Percentiles rank a stretch among this genome's conserved stretches.
Evolutionary conservation across 1,140 invertebrate genomes (phyloP).

Genomic region (Diplogasteroides magnus): DNA sequence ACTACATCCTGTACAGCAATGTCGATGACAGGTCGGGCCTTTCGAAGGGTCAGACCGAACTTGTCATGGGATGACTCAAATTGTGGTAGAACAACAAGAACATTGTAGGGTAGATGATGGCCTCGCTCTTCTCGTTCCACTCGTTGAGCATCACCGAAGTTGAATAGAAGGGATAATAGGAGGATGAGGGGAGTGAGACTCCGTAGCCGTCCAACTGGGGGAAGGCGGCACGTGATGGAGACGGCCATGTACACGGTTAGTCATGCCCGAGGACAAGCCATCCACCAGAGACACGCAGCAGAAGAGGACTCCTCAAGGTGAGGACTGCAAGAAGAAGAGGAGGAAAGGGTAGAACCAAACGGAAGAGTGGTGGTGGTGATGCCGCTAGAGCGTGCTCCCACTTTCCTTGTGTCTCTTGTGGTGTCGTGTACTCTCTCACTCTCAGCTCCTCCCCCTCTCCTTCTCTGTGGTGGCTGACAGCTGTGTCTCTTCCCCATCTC

Average conservation of each 20-base stretch:
- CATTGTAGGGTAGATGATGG: constrained; percentile 42
- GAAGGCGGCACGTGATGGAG: not conserved
- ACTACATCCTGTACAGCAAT: constrained; percentile 52
- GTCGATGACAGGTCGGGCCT: constrained; percentile 51
- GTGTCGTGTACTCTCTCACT: not conserved
- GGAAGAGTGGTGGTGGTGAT: constrained; percentile 4
- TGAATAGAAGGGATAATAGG: not conserved
- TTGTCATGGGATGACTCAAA: constrained; percentile 49
- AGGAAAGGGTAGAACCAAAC: not conserved
- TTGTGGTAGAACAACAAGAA: constrained; percentile 43
- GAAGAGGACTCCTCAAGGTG: no score
- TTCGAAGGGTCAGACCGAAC: constrained; percentile 46
- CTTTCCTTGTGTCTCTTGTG: no score
- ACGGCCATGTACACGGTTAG: no score
- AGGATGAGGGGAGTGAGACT: constrained; percentile 7
- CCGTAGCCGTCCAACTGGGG: not conserved
- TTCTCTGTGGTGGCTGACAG: not conserved
- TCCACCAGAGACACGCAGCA: no score
- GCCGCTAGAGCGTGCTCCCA: no score
- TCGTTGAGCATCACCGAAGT: no score
- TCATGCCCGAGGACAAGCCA: no score
- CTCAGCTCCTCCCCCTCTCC: not conserved
- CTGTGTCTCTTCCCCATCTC: not conserved
- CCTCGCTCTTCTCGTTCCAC: no score
- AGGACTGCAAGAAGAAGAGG: not conserved